Evolutionary conservation across 1,140 invertebrate genomes (phyloP).

Genomic region (Lucilia cuprina): DNA sequence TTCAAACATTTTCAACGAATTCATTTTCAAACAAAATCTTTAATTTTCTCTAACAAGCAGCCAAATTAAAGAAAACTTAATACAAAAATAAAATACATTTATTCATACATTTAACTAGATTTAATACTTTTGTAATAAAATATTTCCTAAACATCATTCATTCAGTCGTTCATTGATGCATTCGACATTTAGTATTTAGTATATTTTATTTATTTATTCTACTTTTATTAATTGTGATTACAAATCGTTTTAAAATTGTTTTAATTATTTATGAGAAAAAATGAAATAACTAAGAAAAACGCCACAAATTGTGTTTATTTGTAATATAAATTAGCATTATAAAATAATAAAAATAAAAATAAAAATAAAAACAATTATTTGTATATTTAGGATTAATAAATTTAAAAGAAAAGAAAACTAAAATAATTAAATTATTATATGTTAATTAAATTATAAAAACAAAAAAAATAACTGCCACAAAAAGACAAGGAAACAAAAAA

Average conservation of each 20-base stretch:
- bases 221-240: not conserved
- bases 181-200: not conserved
- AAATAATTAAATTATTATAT: constrained; percentile 14
- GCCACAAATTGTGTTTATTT: constrained; percentile 36
- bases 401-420: constrained; percentile 7
- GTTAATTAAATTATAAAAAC: constrained; percentile 26
- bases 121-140: constrained; percentile 25
- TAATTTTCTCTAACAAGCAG: not conserved
- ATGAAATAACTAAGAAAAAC: constrained; percentile 16
- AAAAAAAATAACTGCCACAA: constrained; percentile 40
- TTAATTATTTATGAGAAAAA: not conserved
- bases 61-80: not conserved
- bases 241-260: not conserved
- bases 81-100: not conserved
- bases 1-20: not conserved
- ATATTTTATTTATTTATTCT: not conserved
- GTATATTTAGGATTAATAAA: constrained; percentile 34
- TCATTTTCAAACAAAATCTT: not conserved
- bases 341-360: constrained; percentile 1
- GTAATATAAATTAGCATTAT: not conserved
- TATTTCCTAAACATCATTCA: not conserved
- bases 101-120: not conserved
- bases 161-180: not conserved
- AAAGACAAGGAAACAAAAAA: constrained; percentile 40
- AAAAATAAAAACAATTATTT: constrained; percentile 17